Base-by-base conservation (phyloP, 2,113 vertebrate species). In the Microcebus jonahi region DNA sequence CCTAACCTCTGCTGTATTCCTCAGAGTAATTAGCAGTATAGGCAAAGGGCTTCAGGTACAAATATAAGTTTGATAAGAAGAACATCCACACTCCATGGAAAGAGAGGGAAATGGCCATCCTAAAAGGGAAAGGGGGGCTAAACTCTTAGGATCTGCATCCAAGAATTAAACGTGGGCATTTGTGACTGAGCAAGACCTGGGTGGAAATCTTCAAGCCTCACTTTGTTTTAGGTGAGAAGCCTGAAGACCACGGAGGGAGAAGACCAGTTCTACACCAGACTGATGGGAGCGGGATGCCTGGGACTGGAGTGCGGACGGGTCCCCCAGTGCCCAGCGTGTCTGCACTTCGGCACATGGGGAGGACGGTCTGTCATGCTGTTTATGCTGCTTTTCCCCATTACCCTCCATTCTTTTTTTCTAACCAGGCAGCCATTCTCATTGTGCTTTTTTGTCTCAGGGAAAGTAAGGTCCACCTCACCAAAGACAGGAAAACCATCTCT, bases 221-320 rank as follows among this genome's bases (percentile, higher is more conserved):
- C 1, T 7, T 1, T 79, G 7, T 70, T 21, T 4, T 4, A 55
- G 12, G 6, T 15, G 63, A 79, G 36, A 57, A 59, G 17, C 5
- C 29, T 77, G n/a, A 67, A 13, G 20, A 29, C 6, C 6, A 21
- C 14, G 20, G 2, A 6, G 10, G 14, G 15, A 42, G 21, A 42
- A 57, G 2, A 3, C 14, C 12, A 39, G 27, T 18, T 70, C 48
- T 1, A 2, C 10, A 27, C 3, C 2, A 3, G 7, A n/a, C 27
- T 6, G 3, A 76, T 18, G 45, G 25, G 45, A 17, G 81, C 5
- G 4, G 21, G 45, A 25, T 45, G 15, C 29, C 0, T 6, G 5
- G 15, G 21, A 8, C 48, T 7, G 1, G 14, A 42, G 9, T 34
- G 27, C 17, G 25, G 23, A 18, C 27, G 36, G 9, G 21, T 23